Evolutionary conservation across 2,113 vertebrate genomes (phyloP), one percentile per base, ranked within the genome.

Genomic region (Gambusia holbrooki): DNA sequence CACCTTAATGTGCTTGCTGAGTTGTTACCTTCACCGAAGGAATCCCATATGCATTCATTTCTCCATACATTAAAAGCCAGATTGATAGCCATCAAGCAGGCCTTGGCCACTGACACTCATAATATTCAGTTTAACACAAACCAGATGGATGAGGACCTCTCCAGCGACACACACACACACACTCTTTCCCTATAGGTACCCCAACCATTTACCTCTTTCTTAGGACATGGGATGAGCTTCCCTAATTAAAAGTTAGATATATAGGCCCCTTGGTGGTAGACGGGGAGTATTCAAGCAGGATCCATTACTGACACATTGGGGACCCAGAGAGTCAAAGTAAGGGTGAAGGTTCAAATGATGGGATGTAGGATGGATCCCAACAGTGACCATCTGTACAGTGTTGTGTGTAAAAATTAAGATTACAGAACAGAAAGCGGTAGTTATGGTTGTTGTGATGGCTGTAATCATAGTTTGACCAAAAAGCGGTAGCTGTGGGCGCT

Each of bases 1-100:
- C 96, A 94, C 94, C 94, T 84, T 95, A 95, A 97, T 96, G 95
- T 92, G 90, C 85, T 84, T 92, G 91, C 95, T 96, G 95, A 95
- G 95, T 96, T 96, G 96, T 95, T 93, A 91, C 94, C 94, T 95
- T 84, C 83, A 95, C 95, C 92, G 91, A 92, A 79, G 89, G 91
- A 81, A 86, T 63, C 71, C 70, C 77, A 83, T 73, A 89, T 88
- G 81, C 79, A 71, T 85, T 79, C 73, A 73, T 83, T 76, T 85
- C 84, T 82, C 74, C 77, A 83, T 89, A 88, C 85, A 90, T 85
- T 84, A 90, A 92, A 91, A 85, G 86, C 83, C 76, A 91, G 90
- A 93, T 94, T 93, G 93, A 93, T 93, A 90, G 89, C 87, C 90
- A 89, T 94, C 92, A 88, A 81, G 86, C 81, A 78, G 84, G 74